Evolutionary conservation across 2,797 vertebrate genomes (phyloP).

Genomic region (Setipinna tenuifilis): DNA sequence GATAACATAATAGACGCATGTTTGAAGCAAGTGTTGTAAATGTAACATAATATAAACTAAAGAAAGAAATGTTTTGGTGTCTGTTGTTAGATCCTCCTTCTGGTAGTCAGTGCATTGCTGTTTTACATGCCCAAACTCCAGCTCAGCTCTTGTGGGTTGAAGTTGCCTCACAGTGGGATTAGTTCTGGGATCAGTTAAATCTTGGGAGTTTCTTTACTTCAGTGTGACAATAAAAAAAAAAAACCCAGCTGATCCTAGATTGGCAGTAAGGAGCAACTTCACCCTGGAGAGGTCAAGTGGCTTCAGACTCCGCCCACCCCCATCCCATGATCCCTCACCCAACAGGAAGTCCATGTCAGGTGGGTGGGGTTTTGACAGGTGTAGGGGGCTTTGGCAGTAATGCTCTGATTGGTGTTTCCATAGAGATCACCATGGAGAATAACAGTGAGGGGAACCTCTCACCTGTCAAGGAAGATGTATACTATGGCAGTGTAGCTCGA

Average conservation of each 20-base stretch:
- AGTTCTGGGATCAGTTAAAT: conserved; percentile 41
- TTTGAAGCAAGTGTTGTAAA: not conserved
- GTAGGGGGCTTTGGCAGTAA: conserved; percentile 68
- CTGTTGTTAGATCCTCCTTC: not conserved
- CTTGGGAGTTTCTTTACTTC: not conserved
- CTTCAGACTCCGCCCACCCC: conserved; percentile 31
- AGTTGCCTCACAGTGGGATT: conserved; percentile 36
- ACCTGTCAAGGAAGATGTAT: conserved; percentile 87
- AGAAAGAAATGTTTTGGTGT: conserved; percentile 3
- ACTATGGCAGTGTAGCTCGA: conserved; percentile 88
- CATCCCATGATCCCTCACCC: conserved; percentile 40
- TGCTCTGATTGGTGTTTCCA: conserved; percentile 82
- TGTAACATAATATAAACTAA: not conserved
- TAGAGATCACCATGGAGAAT: conserved; percentile 96
- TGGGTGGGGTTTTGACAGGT: conserved; percentile 24
- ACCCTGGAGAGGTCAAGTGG: conserved; percentile 21
- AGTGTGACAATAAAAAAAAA: not conserved
- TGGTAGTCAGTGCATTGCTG: conserved; percentile 76
- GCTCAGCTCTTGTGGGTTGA: conserved; percentile 52
- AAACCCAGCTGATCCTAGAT: conserved; percentile 33
- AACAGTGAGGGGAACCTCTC: conserved; percentile 93
- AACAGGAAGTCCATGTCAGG: conserved; percentile 29
- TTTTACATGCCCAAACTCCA: conserved; percentile 76
- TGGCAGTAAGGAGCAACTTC: conserved; percentile 30
- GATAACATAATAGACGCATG: not conserved